A percentile compares a stretch with the other conserved stretches of the same genome.
These are phyloP conservation scores for Aspiorhynchus laticeps DNA, from an alignment of 2,113 vertebrate species.

Conservation along the genomic window DNA sequence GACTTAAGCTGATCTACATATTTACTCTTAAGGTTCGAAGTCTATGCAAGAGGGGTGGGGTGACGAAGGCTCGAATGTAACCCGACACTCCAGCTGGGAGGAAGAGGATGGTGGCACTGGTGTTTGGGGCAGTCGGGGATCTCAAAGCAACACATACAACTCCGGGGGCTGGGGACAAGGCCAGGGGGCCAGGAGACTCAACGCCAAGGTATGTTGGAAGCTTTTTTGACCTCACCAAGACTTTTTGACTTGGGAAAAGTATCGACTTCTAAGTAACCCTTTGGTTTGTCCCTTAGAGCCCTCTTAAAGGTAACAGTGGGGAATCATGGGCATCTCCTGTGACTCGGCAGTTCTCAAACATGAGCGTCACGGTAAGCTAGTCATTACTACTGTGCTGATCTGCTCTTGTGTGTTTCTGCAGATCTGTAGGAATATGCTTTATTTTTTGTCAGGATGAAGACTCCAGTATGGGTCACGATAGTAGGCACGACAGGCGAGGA, in stretches of 20 bases:
- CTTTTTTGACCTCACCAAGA: neutral
- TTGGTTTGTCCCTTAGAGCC: conserved; percentile 69
- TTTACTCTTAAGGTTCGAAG: conserved; percentile 83
- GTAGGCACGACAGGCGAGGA: conserved; percentile 89
- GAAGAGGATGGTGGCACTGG: conserved; percentile 91
- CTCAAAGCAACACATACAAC: conserved; percentile 91
- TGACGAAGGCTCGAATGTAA: conserved; percentile 84
- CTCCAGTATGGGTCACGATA: conserved; percentile 76
- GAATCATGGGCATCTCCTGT: conserved; percentile 94
- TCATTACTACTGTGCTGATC: neutral
- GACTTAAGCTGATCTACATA: neutral
- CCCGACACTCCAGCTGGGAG: conserved; percentile 95
- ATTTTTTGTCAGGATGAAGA: conserved; percentile 72
- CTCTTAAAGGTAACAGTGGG: conserved; percentile 85
- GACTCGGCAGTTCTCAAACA: conserved; percentile 95
- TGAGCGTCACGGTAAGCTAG: conserved; percentile 86
- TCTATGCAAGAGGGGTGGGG: conserved; percentile 94
- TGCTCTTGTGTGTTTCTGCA: neutral
- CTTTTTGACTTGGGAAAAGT: neutral
- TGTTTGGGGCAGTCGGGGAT: conserved; percentile 90
- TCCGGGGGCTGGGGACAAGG: conserved; percentile 90
- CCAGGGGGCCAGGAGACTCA: conserved; percentile 88
- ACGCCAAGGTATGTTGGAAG: conserved; percentile 81
- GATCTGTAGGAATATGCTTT: neutral
- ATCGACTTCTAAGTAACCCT: neutral